Evolutionary conservation across 2,113 vertebrate genomes (phyloP), one percentile per base, ranked within the genome.

Genomic region (Syngnathus typhle): DNA sequence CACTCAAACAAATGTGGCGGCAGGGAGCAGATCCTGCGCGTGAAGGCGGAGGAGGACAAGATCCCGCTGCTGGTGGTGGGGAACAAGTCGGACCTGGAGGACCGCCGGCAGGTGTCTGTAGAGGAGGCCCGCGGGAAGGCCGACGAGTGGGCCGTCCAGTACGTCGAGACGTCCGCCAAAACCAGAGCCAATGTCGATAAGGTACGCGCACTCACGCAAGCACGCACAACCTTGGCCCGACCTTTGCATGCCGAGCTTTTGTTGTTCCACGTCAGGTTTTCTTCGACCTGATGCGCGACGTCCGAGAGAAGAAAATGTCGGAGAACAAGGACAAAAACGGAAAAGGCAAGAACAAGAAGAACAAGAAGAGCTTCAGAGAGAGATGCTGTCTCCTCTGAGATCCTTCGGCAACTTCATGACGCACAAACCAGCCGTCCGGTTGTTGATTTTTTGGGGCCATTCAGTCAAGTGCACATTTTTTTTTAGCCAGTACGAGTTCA

Each of bases 261-360:
- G 62, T 46, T 64, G n/a, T 11, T 36, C 12, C 32, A 66, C 61
- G 75, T 23, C 64, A 98, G 96, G 96, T 98, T 21, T 99, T 99
- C 86, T 98, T 99, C 88, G 97, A 99, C 84, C 90, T 99, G 75
- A 98, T 98, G 97, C 93, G 96, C 72, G 96, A 98, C 88, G 93
- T 99, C 72, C 91, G 95, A 85, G 90, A 95, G 74, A 98, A 98
- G 91, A 99, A 99, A 89, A 94, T 97, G 94, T 92, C 94, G 3
- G 96, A 98, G 91, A 98, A 96, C 87, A 98, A 98, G 88, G 95
- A 98, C 88, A 98, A 95, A 89, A 98, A 96, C 19, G 96, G 96
- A 63, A 96, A 97, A 89, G 96, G 95, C 81, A 98, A 95, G 83
- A 92, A 93, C 86, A 95, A 96, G 91, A 98, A 92, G 84, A 97